A percentile compares a stretch with the other conserved stretches of the same genome.
Conservation (phyloP, 2,113 vertebrate genomes). For the Cephalopterus ornatus region DNA sequence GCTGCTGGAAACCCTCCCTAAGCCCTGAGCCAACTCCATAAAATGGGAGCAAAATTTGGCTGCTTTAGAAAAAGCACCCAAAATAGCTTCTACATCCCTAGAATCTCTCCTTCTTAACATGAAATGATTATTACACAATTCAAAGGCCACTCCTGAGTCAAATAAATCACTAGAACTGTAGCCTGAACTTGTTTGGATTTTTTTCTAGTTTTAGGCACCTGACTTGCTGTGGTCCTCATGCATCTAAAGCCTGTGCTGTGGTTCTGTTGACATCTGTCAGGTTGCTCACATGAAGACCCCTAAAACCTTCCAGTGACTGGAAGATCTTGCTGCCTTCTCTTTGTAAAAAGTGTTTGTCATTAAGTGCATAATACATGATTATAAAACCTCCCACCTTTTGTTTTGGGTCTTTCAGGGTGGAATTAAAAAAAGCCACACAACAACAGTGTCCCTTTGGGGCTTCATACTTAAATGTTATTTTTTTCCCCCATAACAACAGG, state of each 20-base stretch:
- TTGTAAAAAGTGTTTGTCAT: background rate
- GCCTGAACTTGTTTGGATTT: background rate
- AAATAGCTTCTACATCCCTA: background rate
- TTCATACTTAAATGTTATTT: background rate
- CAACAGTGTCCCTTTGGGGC: background rate
- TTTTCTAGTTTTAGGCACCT: background rate
- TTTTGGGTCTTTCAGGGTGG: background rate
- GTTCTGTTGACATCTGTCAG: fast-evolving
- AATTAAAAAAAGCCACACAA: background rate
- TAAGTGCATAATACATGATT: background rate
- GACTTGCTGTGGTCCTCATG: background rate
- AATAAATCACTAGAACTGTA: background rate
- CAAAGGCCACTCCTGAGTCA: background rate
- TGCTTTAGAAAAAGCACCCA: background rate
- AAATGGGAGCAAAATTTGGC: background rate
- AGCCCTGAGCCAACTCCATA: background rate
- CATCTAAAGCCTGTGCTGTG: background rate
- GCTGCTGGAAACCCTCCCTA: background rate
- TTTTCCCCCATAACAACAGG: background rate
- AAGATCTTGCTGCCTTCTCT: background rate
- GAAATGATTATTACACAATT: background rate
- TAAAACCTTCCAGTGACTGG: background rate
- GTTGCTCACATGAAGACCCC: background rate
- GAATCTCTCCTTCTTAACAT: background rate
- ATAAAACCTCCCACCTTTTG: background rate